These are phyloP conservation scores for Pseudobourletiella spinata DNA, from an alignment of 1,140 invertebrate species.

Conservation along the genomic window DNA sequence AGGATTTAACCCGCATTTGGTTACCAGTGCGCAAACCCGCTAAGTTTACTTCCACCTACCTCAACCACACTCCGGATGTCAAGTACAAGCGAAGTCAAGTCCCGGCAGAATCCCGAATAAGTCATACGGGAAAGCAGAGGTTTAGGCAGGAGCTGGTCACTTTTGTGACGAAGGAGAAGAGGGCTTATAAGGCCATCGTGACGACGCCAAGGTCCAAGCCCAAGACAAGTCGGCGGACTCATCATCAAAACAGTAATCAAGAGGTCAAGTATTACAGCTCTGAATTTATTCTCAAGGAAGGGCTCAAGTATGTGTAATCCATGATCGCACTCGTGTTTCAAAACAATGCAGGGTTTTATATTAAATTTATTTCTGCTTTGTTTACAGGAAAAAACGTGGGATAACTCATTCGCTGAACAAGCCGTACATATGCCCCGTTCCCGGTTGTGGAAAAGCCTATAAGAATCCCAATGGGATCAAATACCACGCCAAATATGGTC, in stretches of 20 bases:
- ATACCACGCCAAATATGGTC: conserved; percentile 74
- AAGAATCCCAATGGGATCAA: conserved; percentile 82
- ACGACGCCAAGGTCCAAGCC: neutral
- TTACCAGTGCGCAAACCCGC: too few relatives aligned
- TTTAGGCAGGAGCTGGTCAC: neutral
- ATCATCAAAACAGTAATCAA: neutral
- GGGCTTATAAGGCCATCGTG: neutral
- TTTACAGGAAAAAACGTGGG: neutral
- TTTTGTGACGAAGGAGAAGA: neutral
- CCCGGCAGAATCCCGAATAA: too few relatives aligned
- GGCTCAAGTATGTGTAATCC: conserved; percentile 5
- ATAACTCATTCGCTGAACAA: neutral
- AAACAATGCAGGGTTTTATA: too few relatives aligned
- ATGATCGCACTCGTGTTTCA: too few relatives aligned
- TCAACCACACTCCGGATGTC: too few relatives aligned
- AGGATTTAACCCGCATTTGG: too few relatives aligned
- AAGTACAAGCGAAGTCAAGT: too few relatives aligned
- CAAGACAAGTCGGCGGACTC: too few relatives aligned
- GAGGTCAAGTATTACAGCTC: conserved; percentile 1
- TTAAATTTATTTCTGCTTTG: neutral
- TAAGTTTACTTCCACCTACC: too few relatives aligned
- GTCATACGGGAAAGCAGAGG: too few relatives aligned
- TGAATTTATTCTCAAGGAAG: conserved; percentile 7
- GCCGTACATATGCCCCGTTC: conserved; percentile 53
- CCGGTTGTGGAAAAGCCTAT: conserved; percentile 75